Evolutionary conservation across 2,113 vertebrate species (phyloP), one percentile per base, ranked within the genome.

Genomic region (Lethenteron camtschaticum): DNA sequence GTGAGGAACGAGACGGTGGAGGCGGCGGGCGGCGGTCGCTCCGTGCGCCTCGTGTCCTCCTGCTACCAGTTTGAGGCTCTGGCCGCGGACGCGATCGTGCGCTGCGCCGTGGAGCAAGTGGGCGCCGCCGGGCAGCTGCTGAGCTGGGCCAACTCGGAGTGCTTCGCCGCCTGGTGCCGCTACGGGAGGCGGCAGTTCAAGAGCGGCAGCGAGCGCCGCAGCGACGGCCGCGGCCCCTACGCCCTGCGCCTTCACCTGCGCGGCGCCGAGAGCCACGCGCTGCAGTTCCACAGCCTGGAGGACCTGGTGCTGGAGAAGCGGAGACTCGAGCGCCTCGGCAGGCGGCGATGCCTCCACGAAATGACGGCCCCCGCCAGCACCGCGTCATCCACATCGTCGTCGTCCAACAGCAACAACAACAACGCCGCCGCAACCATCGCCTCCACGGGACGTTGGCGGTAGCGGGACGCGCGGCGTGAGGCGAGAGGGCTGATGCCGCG

Each of bases 141-240:
- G 77, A 92, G 90, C 85, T 99, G 94, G 94, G 89, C 87, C 75
- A 89, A 95, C 86, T 95, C 91, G 9, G 94, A 99, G 83, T 96
- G 94, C 82, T 99, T 99, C 81, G 94, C 94, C 73, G 92, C 94
- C 74, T 99, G 94, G 92, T 99, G 94, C 82, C 87, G 92, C 78
- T 99, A 96, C 71, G 94, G 94, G 71, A 99, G 96, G 76, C 78
- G 92, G 75, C 91, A 99, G 81, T 97, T 99, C 81, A 99, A 99
- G 81, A 41, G 41, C 41, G 41, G 41, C 41, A 41, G 41, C 41
- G 41, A 41, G 41, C 41, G 41, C 41, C 41, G 41, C 41, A 41
- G 41, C 6, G 41, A 41, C 41, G 41, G 41, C 6, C 41, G 41
- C 41, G 41, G 41, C 10, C 63, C 63, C 24, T 66, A 66, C 63